Percentiles rank a stretch among this genome's conserved stretches.
Conservation (phyloP, 2,797 vertebrate genomes). For the Hemitrygon akajei region DNA sequence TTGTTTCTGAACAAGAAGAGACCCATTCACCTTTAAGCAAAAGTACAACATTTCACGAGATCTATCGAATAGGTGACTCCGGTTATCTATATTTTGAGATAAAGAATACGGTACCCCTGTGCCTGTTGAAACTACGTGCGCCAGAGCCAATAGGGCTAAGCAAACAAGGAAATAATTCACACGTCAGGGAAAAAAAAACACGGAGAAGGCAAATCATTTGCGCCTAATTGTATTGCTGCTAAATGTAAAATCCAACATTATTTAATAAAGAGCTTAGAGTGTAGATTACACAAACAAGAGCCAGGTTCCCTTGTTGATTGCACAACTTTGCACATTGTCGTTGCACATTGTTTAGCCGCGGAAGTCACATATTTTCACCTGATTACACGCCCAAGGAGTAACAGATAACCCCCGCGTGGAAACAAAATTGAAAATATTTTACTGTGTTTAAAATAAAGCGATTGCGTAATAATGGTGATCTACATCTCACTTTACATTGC, state of each 20-base stretch:
- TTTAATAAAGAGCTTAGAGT: background rate
- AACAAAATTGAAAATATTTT: background rate
- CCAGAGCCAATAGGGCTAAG: constrained; percentile 58
- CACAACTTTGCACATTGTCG: background rate
- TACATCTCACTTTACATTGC: background rate
- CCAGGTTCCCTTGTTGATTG: background rate
- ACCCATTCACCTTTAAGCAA: background rate
- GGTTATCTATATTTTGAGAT: constrained; percentile 83
- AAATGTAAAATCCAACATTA: constrained; percentile 16
- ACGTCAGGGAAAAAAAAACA: constrained; percentile 46
- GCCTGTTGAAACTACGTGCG: constrained; percentile 64
- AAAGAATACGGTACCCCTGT: constrained; percentile 62
- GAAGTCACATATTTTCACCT: constrained; percentile 29
- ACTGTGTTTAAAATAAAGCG: background rate
- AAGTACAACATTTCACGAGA: constrained; percentile 37
- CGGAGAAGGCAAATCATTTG: background rate
- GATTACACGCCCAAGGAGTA: background rate
- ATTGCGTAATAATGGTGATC: too few relatives aligned
- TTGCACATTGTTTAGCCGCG: background rate
- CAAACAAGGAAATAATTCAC: constrained; percentile 63
- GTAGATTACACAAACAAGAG: background rate
- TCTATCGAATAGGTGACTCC: constrained; percentile 73
- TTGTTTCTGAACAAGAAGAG: background rate
- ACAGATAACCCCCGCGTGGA: background rate
- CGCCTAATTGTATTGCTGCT: background rate